These are phyloP conservation scores for Neomonachus schauinslandi DNA, from an alignment of 2,113 vertebrate genomes.

Conservation along the genomic window DNA sequence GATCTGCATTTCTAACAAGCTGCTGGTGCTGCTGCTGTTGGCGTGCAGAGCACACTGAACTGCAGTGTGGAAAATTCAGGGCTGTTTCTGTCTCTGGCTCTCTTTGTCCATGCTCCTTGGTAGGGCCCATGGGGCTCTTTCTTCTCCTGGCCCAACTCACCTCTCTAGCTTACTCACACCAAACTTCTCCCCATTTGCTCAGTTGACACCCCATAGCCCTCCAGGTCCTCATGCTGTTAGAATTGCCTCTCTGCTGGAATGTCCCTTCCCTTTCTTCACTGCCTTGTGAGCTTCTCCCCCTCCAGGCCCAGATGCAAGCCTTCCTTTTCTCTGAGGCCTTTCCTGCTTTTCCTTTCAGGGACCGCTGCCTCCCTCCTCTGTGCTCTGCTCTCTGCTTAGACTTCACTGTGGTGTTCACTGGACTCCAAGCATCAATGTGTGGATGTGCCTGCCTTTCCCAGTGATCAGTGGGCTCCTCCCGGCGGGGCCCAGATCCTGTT, in stretches of 20 bases:
- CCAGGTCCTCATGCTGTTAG: background rate
- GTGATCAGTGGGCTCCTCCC: background rate
- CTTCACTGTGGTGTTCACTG: accelerated
- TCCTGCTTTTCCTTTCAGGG: background rate
- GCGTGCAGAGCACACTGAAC: background rate
- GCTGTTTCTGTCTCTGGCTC: background rate
- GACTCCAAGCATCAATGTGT: background rate
- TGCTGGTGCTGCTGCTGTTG: background rate
- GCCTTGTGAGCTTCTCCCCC: background rate
- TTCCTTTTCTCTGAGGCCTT: background rate
- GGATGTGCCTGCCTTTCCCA: background rate
- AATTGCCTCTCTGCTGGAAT: background rate
- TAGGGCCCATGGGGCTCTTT: background rate
- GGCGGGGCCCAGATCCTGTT: background rate
- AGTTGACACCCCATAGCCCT: background rate
- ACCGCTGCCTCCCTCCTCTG: background rate
- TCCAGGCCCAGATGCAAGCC: background rate
- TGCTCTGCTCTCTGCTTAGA: background rate
- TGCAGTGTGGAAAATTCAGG: background rate
- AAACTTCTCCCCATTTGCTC: background rate
- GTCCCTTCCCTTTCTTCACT: background rate
- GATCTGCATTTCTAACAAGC: background rate
- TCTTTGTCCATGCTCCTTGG: background rate
- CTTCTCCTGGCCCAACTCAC: background rate
- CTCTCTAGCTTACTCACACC: background rate